Evolutionary conservation across 2,797 vertebrate species (phyloP).

Genomic region (Gadopsis bispinosus): DNA sequence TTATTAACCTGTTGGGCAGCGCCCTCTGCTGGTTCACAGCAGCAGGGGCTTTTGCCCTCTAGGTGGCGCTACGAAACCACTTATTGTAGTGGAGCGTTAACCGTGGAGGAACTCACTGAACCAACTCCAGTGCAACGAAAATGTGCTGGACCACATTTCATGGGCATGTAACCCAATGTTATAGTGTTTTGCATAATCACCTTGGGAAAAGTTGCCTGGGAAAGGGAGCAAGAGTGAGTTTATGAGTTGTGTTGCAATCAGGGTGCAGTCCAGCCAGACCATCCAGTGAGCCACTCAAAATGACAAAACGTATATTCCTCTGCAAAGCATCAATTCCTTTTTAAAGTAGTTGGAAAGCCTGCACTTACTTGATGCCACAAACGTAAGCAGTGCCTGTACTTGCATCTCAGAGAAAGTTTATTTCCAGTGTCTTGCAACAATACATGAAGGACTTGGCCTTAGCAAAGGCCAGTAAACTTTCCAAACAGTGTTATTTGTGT

Average conservation of each 20-base stretch:
- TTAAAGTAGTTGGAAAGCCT: constrained; percentile 13
- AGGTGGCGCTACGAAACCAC: constrained; percentile 65
- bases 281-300: neutral
- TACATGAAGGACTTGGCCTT: constrained; percentile 70
- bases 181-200: constrained; percentile 12
- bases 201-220: neutral
- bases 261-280: neutral
- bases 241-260: constrained; percentile 12
- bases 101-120: neutral
- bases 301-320: neutral
- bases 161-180: neutral
- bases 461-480: constrained; percentile 60
- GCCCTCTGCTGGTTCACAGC: constrained; percentile 47
- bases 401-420: constrained; percentile 65
- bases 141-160: constrained; percentile 10
- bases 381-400: constrained; percentile 36
- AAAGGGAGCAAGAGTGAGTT: neutral
- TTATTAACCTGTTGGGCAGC: constrained; percentile 34
- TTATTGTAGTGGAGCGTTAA: neutral
- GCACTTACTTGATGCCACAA: constrained; percentile 33
- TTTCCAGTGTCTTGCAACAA: constrained; percentile 73
- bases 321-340: constrained; percentile 15
- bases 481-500: constrained; percentile 70
- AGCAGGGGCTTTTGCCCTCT: neutral
- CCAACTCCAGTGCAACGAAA: neutral